Conservation (phyloP, 2,888 invertebrate genomes). For the Netelia fuscicornis region DNA sequence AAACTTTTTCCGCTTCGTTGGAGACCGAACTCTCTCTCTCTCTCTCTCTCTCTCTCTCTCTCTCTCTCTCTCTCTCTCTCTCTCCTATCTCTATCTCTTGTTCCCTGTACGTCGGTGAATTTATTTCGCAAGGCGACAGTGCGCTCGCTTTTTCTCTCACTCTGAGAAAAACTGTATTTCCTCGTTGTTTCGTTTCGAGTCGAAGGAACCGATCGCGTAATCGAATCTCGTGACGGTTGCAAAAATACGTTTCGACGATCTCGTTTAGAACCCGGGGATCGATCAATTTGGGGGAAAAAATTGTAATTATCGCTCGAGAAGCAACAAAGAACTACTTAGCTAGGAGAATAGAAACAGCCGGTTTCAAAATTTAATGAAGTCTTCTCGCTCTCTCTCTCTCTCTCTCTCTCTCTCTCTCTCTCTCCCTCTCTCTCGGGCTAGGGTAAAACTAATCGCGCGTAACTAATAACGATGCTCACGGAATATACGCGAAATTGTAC, state of each 20-base stretch:
- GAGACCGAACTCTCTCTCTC: not conserved
- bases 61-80: not conserved
- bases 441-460: not conserved
- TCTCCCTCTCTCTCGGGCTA: not conserved
- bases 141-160: not conserved
- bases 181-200: too few relatives aligned
- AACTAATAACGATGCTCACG: not conserved
- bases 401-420: too few relatives aligned
- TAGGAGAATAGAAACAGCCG: too few relatives aligned
- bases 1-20: slow-evolving; percentile 51
- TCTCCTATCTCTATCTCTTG: not conserved
- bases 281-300: too few relatives aligned
- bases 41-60: slow-evolving; percentile 6
- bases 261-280: too few relatives aligned
- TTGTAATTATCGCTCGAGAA: too few relatives aligned
- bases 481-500: slow-evolving; percentile 46
- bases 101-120: slow-evolving; percentile 31
- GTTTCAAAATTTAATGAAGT: too few relatives aligned
- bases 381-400: too few relatives aligned
- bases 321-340: too few relatives aligned
- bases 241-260: too few relatives aligned
- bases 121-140: slow-evolving; percentile 19
- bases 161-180: not conserved
- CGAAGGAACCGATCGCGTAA: too few relatives aligned
- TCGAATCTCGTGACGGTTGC: too few relatives aligned